Conservation (phyloP, 2,797 vertebrate species). For the Anguilla pacifica region DNA sequence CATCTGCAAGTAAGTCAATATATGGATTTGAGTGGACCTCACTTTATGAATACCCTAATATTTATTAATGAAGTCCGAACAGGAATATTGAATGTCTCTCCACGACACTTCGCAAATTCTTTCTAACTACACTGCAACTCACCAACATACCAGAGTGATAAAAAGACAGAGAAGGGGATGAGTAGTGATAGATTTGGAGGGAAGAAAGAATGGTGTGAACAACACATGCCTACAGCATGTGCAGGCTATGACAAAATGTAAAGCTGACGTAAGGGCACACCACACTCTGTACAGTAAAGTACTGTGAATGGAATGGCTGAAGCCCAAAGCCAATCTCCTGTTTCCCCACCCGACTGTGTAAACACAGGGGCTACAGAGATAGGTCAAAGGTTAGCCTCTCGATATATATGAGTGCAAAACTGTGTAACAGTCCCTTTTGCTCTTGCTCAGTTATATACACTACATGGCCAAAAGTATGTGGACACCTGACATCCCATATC, state of each 20-base stretch:
- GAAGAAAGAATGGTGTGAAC: neutral
- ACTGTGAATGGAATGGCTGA: neutral
- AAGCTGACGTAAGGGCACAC: neutral
- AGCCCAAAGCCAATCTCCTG: neutral
- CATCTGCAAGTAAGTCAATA: neutral
- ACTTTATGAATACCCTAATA: neutral
- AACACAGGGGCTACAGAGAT: neutral
- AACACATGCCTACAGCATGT: neutral
- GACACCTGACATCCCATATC: too few relatives aligned
- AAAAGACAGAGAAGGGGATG: neutral
- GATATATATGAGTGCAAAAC: constrained; percentile 61
- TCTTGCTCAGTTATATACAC: constrained; percentile 53
- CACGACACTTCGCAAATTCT: neutral
- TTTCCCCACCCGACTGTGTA: neutral
- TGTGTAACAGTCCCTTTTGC: constrained; percentile 62
- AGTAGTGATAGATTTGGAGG: neutral
- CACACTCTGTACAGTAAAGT: neutral
- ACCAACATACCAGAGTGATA: neutral
- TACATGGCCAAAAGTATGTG: too few relatives aligned
- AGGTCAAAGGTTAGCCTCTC: constrained; percentile 51
- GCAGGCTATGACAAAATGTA: neutral
- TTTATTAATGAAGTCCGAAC: neutral
- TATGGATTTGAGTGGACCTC: neutral
- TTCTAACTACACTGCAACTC: neutral
- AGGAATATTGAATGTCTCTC: neutral